These are phyloP conservation scores for Oxycera nigricornis DNA, from an alignment of 2,888 invertebrate genomes.

Conservation along the genomic window DNA sequence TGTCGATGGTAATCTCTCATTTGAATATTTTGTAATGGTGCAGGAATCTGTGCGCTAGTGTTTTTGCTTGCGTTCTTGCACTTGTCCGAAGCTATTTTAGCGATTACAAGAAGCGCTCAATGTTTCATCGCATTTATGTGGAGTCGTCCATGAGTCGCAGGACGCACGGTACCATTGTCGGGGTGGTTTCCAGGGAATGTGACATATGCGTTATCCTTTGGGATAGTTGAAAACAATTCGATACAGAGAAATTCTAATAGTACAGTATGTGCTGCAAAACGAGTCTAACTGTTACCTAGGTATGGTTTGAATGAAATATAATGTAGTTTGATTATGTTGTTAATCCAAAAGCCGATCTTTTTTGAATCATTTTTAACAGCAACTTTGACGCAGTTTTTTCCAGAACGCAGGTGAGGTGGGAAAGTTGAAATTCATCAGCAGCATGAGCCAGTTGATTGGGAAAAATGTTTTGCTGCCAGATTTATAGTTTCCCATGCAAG, in stretches of 20 bases:
- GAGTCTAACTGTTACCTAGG: too few relatives aligned
- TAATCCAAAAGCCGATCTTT: too few relatives aligned
- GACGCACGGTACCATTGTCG: background rate
- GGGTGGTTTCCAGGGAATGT: conserved; percentile 3
- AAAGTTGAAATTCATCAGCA: too few relatives aligned
- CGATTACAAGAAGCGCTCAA: conserved; percentile 44
- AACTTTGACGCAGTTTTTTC: too few relatives aligned
- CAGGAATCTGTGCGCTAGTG: conserved; percentile 25
- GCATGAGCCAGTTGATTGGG: too few relatives aligned
- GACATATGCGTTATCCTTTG: conserved; percentile 41
- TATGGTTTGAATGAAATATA: too few relatives aligned
- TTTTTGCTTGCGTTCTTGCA: conserved; percentile 16
- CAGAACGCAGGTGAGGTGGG: too few relatives aligned
- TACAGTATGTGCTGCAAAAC: background rate
- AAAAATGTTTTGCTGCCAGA: too few relatives aligned
- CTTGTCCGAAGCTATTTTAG: conserved; percentile 44
- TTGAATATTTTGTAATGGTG: conserved; percentile 39
- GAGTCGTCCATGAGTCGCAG: background rate
- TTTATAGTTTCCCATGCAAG: too few relatives aligned
- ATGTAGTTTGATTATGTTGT: too few relatives aligned
- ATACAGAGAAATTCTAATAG: background rate
- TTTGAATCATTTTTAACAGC: too few relatives aligned
- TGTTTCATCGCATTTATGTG: conserved; percentile 25
- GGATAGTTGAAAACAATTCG: conserved; percentile 13
- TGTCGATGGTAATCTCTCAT: conserved; percentile 41